Conservation (phyloP, 2,797 vertebrate genomes). For the Peromyscus aztecus region DNA sequence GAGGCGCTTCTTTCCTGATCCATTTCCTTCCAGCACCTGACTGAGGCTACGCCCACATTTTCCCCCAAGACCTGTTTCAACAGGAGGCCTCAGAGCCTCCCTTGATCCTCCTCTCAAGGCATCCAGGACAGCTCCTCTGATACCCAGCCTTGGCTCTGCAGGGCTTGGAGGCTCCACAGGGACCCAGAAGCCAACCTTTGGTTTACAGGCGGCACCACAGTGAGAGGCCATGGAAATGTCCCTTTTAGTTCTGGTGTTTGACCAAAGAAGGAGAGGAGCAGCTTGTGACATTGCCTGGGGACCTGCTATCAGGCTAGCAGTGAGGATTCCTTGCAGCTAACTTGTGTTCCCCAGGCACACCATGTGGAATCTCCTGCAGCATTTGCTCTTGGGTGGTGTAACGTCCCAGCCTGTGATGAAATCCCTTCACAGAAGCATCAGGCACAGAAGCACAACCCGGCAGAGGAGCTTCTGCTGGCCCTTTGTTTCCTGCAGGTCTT, state of each 20-base stretch:
- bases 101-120: slow-evolving; percentile 10
- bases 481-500: neutral
- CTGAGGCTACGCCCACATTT: slow-evolving; percentile 64
- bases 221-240: neutral
- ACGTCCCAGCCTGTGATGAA: neutral
- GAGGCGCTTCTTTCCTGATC: neutral
- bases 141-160: neutral
- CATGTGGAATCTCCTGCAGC: neutral
- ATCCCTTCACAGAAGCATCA: neutral
- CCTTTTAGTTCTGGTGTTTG: neutral
- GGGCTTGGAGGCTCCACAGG: neutral
- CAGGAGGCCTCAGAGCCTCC: slow-evolving; percentile 61
- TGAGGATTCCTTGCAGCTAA: neutral
- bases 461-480: neutral
- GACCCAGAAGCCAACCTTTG: neutral
- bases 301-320: neutral
- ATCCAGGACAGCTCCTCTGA: neutral
- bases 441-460: neutral
- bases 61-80: slow-evolving; percentile 65
- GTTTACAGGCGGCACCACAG: neutral
- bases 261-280: slow-evolving; percentile 38
- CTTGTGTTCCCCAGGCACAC: fast-evolving
- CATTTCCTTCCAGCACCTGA: slow-evolving; percentile 53
- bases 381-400: neutral
- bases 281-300: slow-evolving; percentile 7